A percentile compares a stretch with the other conserved stretches of the same genome.
Evolutionary conservation across 2,888 invertebrate genomes (phyloP).

Genomic region (Idaea straminata): DNA sequence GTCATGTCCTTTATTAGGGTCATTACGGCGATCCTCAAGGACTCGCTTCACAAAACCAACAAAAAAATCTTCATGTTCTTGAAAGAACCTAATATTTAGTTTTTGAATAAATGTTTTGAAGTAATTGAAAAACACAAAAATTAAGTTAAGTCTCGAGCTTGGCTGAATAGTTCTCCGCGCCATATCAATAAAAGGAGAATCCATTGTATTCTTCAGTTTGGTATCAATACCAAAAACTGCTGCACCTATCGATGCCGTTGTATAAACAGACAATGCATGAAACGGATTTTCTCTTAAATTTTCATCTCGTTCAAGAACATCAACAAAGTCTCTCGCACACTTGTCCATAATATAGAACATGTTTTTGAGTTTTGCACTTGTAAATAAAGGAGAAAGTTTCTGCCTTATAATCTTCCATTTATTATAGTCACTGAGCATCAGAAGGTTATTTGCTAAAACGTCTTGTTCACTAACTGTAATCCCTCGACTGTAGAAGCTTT

Average conservation of each 20-base stretch:
- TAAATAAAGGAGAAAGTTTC: conserved; percentile 62
- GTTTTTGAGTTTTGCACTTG: conserved; percentile 56
- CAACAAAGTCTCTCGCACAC: conserved; percentile 51
- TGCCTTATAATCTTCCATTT: conserved; percentile 62
- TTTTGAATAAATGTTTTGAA: conserved; percentile 28
- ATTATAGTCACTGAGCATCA: conserved; percentile 50
- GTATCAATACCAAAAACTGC: conserved; percentile 60
- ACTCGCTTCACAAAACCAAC: conserved; percentile 48
- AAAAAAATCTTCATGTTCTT: conserved; percentile 49
- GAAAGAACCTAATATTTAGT: conserved; percentile 41
- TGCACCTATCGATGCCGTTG: conserved; percentile 52
- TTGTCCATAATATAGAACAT: conserved; percentile 60
- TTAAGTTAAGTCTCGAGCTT: conserved; percentile 24
- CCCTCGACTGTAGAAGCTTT: conserved; percentile 54
- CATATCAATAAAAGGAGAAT: conserved; percentile 49
- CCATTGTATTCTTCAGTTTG: conserved; percentile 38
- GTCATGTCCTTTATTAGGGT: conserved; percentile 46
- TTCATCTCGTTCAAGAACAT: conserved; percentile 38
- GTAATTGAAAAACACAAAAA: conserved; percentile 28
- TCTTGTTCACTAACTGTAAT: conserved; percentile 46
- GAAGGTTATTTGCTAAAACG: conserved; percentile 48
- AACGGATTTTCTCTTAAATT: conserved; percentile 41
- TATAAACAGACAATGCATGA: conserved; percentile 48
- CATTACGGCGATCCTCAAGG: conserved; percentile 40
- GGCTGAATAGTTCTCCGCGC: conserved; percentile 29